Conservation (phyloP, 2,888 invertebrate species). For the Acanthoscelides obtectus region DNA sequence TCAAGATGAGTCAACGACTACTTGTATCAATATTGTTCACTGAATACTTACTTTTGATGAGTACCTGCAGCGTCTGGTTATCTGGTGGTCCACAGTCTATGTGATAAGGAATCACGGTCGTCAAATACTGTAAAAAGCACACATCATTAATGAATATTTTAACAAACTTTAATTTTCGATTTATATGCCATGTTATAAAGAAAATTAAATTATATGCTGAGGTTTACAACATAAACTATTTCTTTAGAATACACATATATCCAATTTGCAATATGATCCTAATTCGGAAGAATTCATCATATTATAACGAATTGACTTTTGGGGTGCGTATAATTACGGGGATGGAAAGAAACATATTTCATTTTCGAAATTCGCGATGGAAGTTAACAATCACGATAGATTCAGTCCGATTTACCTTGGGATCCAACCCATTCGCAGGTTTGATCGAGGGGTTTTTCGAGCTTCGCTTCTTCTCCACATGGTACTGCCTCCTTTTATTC, state of each 20-base stretch:
- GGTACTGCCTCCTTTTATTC: constrained; percentile 87
- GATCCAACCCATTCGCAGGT: constrained; percentile 49
- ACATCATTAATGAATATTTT: constrained; percentile 13
- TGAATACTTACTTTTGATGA: constrained; percentile 89
- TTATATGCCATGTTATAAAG: constrained; percentile 98
- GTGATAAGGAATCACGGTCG: constrained; percentile 98
- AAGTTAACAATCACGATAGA: too few relatives aligned
- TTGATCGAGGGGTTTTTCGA: constrained; percentile 51
- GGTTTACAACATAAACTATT: too few relatives aligned
- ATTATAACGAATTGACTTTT: too few relatives aligned
- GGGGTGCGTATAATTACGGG: too few relatives aligned
- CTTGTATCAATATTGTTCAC: too few relatives aligned
- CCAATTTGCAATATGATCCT: too few relatives aligned
- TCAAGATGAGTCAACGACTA: too few relatives aligned
- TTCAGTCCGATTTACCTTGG: constrained; percentile 53
- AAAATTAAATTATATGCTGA: too few relatives aligned
- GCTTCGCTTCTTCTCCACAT: constrained; percentile 81
- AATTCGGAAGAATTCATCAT: too few relatives aligned
- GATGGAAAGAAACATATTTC: too few relatives aligned
- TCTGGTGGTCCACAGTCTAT: constrained; percentile 86
- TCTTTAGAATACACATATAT: too few relatives aligned
- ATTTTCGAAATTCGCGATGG: too few relatives aligned
- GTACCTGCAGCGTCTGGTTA: constrained; percentile 86
- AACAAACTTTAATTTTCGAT: constrained; percentile 66
- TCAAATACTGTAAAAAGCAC: constrained; percentile 76